Base-by-base conservation (phyloP, 2,888 invertebrate genomes). In the Hydrotaea diabolus region DNA sequence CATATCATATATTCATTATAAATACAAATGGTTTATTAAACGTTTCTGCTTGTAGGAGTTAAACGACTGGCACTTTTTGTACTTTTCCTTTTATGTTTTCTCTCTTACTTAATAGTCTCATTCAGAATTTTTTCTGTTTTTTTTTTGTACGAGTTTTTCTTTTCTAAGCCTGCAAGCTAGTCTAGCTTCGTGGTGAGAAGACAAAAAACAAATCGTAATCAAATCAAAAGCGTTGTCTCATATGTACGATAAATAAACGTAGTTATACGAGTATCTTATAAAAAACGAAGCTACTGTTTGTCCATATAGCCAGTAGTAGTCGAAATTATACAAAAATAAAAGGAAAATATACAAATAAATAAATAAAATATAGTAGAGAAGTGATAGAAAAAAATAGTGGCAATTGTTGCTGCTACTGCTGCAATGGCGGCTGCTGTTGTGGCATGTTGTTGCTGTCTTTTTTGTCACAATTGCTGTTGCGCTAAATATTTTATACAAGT, bases 231-330 rank as follows among this genome's bases (percentile, higher is more conserved):
- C 81, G n/a, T 75, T 72, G 55, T 13, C n/a, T 57, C 15, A 72
- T 3, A 1, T 49, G 19, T 66, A 49, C 26, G 43, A 8, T 39
- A 39, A 39, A 31, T 4, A 31, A 4, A 4, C 3, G 39, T 39
- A 39, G 2, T 39, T 39, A 39, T 39, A 9, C 39, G 1, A 39
- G 39, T 13, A 39, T 55, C 62, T 36, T 31, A 74, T 46, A 49
- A 71, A 71, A 49, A 73, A 55, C 66, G 89, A 31, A 90, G 90
- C 92, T 92, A 92, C 92, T 92, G 92, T 91, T 91, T 91, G 92
- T 92, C 92, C 92, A 90, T 91, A 89, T 90, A 89, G 91, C 91
- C 92, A 92, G 92, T 92, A 92, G 92, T 90, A 85, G 2, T 31
- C 31, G 3, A 2, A 31, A 31, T 7, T n/a, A n/a, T n/a, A n/a